Evolutionary conservation across 2,888 invertebrate species (phyloP), one percentile per base, ranked within the genome.

Genomic region (Drosophila lacicola): DNA sequence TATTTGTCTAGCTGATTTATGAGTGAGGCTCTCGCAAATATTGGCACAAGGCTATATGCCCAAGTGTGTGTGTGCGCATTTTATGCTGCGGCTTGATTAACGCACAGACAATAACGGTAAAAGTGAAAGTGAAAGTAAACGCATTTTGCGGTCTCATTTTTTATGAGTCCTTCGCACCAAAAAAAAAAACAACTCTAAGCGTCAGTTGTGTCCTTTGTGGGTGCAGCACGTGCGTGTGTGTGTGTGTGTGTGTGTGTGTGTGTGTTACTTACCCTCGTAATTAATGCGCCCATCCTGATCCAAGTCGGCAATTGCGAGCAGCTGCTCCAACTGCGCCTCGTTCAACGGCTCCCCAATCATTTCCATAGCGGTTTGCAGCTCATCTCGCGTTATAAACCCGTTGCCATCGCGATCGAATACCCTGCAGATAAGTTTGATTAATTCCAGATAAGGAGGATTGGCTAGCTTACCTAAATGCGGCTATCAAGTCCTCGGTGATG

Each of bases 401-500:
- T 98, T 97, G 89, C 96, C 95, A 91, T 98, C 97, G 65, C 97
- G 95, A 93, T 98, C 97, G 91, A 98, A 97, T 57, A 96, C 97
- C 91, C 96, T 95, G 69, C 34, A 56, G 46, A 6, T 39, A 1
- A 37, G 34, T 19, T 21, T 1, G 29, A 8, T 8, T 8, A 8
- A 2, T 0, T 29, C 8, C 8, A 29, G 8, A 2, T 29, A 8
- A 29, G 29, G 2, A 29, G 29, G 2, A 29, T 2, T 29, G 29
- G 29, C 29, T 8, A 49, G 8, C 77, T 88, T 89, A 95, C 95
- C 95, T 94, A 93, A 98, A 98, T 82, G 97, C 97, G 67, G 97
- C 97, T 85, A 96, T 94, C 80, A 98, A 94, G 92, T 97, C 97
- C 91, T 95, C 95, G 69, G 95, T 95, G 86, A 95, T 94, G 90